Conservation (phyloP, 2,113 vertebrate species). For the Zosterops pallidus region DNA sequence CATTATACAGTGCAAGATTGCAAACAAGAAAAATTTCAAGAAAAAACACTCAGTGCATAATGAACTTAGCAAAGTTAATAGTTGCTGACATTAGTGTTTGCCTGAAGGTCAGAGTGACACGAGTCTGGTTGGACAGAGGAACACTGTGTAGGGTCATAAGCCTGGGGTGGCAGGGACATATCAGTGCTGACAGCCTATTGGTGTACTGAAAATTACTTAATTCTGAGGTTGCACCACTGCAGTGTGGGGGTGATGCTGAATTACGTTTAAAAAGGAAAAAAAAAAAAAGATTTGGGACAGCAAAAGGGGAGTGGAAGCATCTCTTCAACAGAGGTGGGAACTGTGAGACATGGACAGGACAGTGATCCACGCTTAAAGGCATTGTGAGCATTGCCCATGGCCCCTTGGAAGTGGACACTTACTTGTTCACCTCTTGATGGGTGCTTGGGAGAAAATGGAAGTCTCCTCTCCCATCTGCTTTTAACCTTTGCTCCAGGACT, state of each 20-base stretch:
- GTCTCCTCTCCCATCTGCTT: neutral
- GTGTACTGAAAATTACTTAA: neutral
- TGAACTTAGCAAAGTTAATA: neutral
- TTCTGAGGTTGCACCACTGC: neutral
- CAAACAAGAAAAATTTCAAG: neutral
- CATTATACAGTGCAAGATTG: neutral
- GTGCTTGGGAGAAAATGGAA: neutral
- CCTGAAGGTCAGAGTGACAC: neutral
- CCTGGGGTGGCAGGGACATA: neutral
- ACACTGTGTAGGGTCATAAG: fast-evolving
- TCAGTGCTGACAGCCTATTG: fast-evolving
- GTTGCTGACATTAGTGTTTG: neutral
- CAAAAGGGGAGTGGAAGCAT: neutral
- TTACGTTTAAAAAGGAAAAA: neutral
- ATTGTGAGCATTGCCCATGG: neutral
- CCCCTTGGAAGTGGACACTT: neutral
- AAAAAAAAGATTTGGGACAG: neutral
- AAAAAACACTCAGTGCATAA: neutral
- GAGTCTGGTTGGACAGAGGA: neutral
- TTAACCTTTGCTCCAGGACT: neutral
- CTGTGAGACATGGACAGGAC: neutral
- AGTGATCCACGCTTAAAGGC: neutral
- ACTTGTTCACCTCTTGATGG: neutral
- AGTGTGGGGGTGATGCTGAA: neutral
- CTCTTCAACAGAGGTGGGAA: neutral